phyloP scores from a whole-genome alignment of 2,113 vertebrate genomes.

The Neolamprologus sp. region DNA sequence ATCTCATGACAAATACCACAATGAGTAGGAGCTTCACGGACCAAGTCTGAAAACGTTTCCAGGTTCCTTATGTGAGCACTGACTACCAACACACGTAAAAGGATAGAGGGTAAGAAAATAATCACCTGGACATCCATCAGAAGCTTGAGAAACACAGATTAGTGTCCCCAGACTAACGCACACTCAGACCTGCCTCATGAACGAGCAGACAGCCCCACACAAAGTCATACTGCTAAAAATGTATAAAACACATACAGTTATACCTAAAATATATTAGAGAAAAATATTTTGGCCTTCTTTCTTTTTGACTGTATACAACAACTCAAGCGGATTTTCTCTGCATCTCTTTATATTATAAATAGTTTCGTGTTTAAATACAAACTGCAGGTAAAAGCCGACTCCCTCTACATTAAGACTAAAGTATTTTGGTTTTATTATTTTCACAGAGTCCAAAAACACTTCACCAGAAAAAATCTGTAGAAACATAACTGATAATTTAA shows the following conservation, averaged over 20 bases:
- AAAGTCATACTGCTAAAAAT: not conserved
- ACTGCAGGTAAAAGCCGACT: not conserved
- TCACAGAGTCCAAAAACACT: not conserved
- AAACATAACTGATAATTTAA: not conserved
- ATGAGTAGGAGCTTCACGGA: not conserved
- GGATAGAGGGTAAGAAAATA: not conserved
- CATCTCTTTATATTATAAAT: constrained; percentile 44
- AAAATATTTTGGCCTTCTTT: constrained; percentile 46
- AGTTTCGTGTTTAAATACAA: constrained; percentile 34
- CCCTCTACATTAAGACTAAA: not conserved
- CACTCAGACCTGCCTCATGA: not conserved
- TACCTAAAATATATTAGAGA: constrained; percentile 56
- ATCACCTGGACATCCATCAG: not conserved
- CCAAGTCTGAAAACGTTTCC: not conserved
- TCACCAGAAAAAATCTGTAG: not conserved
- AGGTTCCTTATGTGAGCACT: not conserved
- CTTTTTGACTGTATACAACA: constrained; percentile 24
- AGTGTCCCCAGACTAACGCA: not conserved
- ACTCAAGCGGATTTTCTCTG: not conserved
- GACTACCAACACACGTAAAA: not conserved
- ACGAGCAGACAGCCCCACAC: not conserved
- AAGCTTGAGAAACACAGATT: not conserved
- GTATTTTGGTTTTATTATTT: not conserved
- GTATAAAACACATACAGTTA: constrained; percentile 17
- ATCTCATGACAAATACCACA: not conserved